Evolutionary conservation across 2,888 invertebrate genomes (phyloP).

Genomic region (Apoderus coryli): DNA sequence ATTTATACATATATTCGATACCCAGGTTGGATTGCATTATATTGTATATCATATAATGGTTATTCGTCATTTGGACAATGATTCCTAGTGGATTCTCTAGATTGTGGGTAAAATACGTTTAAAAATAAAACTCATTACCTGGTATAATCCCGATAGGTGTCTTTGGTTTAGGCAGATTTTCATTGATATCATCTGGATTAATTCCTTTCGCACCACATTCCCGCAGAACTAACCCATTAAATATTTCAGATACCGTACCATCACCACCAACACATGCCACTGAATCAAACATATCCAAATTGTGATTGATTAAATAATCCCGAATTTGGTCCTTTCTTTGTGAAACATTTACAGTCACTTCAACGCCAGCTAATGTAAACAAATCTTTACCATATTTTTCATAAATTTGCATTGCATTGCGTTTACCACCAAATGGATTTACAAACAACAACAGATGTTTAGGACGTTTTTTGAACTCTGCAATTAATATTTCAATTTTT

Average conservation of each 20-base stretch:
- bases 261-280: constrained; percentile 76
- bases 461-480: constrained; percentile 45
- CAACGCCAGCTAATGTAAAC: constrained; percentile 47
- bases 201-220: constrained; percentile 38
- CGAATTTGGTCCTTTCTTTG: constrained; percentile 64
- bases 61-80: too few relatives aligned
- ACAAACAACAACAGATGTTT: constrained; percentile 61
- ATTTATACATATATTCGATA: too few relatives aligned
- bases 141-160: constrained; percentile 48
- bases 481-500: too few relatives aligned
- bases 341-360: constrained; percentile 51
- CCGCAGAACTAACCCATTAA: constrained; percentile 53
- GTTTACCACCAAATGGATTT: constrained; percentile 73
- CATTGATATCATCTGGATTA: constrained; percentile 38
- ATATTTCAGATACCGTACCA: constrained; percentile 71
- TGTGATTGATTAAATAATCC: constrained; percentile 45
- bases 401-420: constrained; percentile 56
- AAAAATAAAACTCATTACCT: too few relatives aligned
- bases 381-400: constrained; percentile 55
- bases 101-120: too few relatives aligned
- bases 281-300: constrained; percentile 47
- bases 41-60: too few relatives aligned
- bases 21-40: too few relatives aligned
- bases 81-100: too few relatives aligned
- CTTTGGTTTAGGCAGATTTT: constrained; percentile 34